A percentile compares a stretch with the other conserved stretches of the same genome.
Conservation (phyloP, 2,888 invertebrate genomes). For the Chorisops tibialis region DNA sequence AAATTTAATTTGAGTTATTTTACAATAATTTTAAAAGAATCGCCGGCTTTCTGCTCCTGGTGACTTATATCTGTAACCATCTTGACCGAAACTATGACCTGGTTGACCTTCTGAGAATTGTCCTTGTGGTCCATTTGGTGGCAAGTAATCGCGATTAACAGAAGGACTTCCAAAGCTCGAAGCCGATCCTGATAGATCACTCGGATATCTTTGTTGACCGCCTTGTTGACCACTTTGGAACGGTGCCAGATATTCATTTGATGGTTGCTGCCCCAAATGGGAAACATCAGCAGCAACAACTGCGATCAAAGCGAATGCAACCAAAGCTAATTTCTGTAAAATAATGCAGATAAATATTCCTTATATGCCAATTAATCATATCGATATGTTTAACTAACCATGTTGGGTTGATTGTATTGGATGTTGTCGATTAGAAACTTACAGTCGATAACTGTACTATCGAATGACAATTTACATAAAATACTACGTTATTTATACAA, state of each 20-base stretch:
- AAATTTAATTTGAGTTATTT: too few species aligned
- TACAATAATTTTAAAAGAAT: conserved; percentile 1
- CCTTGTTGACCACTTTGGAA: not conserved
- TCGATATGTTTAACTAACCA: not conserved
- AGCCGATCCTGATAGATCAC: not conserved
- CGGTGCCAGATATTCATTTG: conserved; percentile 1
- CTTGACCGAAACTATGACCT: not conserved
- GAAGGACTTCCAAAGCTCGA: not conserved
- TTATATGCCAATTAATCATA: not conserved
- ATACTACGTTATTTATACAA: too few species aligned
- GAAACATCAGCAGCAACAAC: conserved; percentile 3
- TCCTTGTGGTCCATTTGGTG: not conserved
- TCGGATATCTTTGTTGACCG: not conserved
- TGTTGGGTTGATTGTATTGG: not conserved
- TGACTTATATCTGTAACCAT: not conserved
- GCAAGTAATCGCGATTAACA: not conserved
- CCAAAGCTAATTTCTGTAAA: not conserved
- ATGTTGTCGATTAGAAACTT: not conserved
- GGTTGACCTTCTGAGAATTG: not conserved
- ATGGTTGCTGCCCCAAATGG: not conserved
- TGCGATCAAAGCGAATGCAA: not conserved
- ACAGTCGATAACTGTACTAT: not conserved
- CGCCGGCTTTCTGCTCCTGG: not conserved
- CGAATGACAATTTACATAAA: not conserved
- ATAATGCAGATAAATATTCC: not conserved